Percentiles rank a stretch among this genome's conserved stretches.
phyloP scores from a whole-genome alignment of 2,797 vertebrate genomes.

The Craterocephalus amniculus region DNA sequence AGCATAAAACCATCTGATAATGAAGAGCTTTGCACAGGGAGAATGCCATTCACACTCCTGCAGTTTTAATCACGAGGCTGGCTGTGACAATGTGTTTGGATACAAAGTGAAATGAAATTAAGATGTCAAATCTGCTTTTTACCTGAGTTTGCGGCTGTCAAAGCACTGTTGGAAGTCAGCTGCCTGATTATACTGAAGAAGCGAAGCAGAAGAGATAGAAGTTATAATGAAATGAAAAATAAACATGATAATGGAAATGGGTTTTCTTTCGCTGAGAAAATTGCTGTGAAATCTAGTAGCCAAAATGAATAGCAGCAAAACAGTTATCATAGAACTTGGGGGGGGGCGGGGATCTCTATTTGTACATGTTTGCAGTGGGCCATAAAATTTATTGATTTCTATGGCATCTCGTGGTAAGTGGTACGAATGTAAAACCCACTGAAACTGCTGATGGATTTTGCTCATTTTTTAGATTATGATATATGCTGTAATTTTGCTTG shows the following conservation, averaged over 20 bases:
- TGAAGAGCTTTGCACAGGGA: constrained; percentile 21
- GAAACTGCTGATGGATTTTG: constrained; percentile 12
- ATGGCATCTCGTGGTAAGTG: neutral
- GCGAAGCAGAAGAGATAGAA: neutral
- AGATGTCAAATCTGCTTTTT: constrained; percentile 30
- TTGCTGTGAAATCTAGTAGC: neutral
- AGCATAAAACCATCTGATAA: constrained; percentile 19
- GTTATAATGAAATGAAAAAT: neutral
- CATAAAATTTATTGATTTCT: neutral
- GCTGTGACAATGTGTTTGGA: constrained; percentile 24
- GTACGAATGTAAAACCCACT: neutral
- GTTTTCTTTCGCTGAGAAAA: constrained; percentile 3
- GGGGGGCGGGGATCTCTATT: neutral
- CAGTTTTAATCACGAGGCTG: constrained; percentile 19
- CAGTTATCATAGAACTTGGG: neutral
- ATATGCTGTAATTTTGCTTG: neutral
- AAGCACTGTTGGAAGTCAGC: constrained; percentile 4
- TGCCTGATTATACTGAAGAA: constrained; percentile 1
- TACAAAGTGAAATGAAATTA: constrained; percentile 16
- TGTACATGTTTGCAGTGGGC: neutral
- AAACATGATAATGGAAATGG: neutral
- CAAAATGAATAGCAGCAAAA: neutral
- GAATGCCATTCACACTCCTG: constrained; percentile 11
- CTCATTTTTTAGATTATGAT: constrained; percentile 14
- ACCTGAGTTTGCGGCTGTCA: constrained; percentile 15